A percentile compares a stretch with the other conserved stretches of the same genome.
phyloP scores from a whole-genome alignment of 2,797 vertebrate genomes.

The Chelidonichthys spinosus region DNA sequence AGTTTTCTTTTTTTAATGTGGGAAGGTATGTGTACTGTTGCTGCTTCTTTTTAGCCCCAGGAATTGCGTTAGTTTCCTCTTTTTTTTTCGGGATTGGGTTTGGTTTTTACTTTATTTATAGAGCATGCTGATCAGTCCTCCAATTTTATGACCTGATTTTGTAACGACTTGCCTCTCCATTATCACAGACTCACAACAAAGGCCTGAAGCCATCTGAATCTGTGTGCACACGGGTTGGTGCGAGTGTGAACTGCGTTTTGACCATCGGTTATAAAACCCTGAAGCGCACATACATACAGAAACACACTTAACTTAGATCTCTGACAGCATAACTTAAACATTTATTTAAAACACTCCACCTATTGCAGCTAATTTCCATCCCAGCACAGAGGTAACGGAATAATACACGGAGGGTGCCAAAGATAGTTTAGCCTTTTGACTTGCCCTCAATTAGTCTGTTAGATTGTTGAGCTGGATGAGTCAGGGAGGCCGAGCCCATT shows the following conservation, averaged over 20 bases:
- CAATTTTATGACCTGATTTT: conserved; percentile 16
- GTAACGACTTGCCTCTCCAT: neutral
- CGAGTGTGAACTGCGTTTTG: conserved; percentile 22
- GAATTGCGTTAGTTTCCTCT: conserved; percentile 11
- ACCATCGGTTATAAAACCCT: conserved; percentile 5
- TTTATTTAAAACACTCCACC: conserved; percentile 49
- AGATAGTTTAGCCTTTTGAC: conserved; percentile 73
- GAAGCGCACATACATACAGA: neutral
- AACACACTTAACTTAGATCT: neutral
- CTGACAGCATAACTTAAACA: conserved; percentile 20
- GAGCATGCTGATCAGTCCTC: neutral
- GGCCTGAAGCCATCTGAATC: conserved; percentile 6
- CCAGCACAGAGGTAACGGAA: conserved; percentile 50
- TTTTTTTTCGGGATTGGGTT: neutral
- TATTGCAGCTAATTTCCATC: conserved; percentile 59
- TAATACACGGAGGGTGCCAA: conserved; percentile 60
- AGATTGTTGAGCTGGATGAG: conserved; percentile 70
- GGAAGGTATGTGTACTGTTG: neutral
- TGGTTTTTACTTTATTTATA: conserved; percentile 12
- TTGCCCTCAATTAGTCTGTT: conserved; percentile 73
- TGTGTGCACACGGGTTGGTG: neutral
- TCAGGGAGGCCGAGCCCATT: conserved; percentile 67
- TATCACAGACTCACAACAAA: conserved; percentile 10
- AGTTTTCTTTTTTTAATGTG: conserved; percentile 7
- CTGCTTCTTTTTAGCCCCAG: conserved; percentile 8